Base-by-base conservation (phyloP, 2,797 vertebrate species). In the Potorous gilbertii region DNA sequence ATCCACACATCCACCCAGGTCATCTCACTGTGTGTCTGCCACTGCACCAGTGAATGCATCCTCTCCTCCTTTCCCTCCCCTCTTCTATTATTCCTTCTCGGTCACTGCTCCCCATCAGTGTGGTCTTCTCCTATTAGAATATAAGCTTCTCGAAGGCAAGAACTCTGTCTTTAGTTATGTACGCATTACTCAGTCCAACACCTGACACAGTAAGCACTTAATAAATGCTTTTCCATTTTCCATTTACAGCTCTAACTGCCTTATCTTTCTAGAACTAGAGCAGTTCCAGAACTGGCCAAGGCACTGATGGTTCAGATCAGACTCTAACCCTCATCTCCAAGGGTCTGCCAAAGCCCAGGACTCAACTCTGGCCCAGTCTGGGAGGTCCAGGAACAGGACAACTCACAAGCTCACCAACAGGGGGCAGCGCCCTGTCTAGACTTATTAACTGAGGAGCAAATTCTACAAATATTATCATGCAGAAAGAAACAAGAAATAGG, bases 251-350 rank as follows among this genome's bases (percentile, higher is more conserved):
- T 46, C 74, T 81, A 27, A 21, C 21, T 46, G 8, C 46, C 74
- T 40, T 27, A 46, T 81, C 40, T 46, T 46, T 27, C 40, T 46
- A 81, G 74, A 81, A 81, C 74, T 4, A 40, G 24, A 27, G 8
- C 40, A 81, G 11, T 6, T n/a, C 6, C 40, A 81, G 40, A 81
- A 81, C 4, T 46, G 74, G 40, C 74, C 74, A 24, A 93, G 96
- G 62, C 97, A 97, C 97, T 98, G 97, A 98, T 97, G 98, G 97
- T 96, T 98, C 40, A 10, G 93, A 29, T 57, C 94, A 96, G 91
- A 96, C 5, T 90, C 97, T 98, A 93, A 93, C 52, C 59, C 91
- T 4, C 0, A 90, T n/a, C 96, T 97, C 92, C 94, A 93, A 95
- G 94, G 0, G 52, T 96, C 89, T 55, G 62, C 90, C 0, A 27